Evolutionary conservation across 2,797 vertebrate genomes (phyloP).

Genomic region (Cyclopterus lumpus): DNA sequence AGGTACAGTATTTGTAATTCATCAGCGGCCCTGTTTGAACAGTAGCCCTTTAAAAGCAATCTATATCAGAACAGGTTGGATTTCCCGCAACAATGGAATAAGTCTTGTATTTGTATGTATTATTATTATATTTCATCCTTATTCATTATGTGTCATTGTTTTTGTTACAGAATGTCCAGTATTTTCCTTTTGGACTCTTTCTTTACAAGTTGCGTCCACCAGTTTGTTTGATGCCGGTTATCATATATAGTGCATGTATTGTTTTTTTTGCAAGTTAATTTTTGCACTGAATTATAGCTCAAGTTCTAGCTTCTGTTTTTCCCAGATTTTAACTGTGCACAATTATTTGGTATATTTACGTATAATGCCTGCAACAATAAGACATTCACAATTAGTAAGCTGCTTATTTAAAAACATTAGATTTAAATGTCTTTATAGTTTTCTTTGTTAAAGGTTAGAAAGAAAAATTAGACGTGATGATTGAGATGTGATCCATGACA

Average conservation of each 20-base stretch:
- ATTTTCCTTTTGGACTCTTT: not conserved
- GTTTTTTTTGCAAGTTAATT: not conserved
- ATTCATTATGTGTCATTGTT: not conserved
- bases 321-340: not conserved
- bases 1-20: not conserved
- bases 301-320: not conserved
- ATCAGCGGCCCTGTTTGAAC: not conserved
- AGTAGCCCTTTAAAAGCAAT: not conserved
- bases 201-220: not conserved
- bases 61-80: not conserved
- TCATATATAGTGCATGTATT: not conserved
- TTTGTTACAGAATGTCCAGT: not conserved
- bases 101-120: not conserved
- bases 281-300: not conserved
- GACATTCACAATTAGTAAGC: not conserved
- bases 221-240: not conserved
- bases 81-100: not conserved
- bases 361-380: not conserved
- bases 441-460: slow-evolving; percentile 5
- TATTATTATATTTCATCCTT: not conserved
- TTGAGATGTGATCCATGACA: not conserved
- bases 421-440: not conserved
- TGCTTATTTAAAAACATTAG: not conserved
- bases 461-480: not conserved
- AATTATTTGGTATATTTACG: not conserved